A percentile compares a stretch with the other conserved stretches of the same genome.
phyloP scores from a whole-genome alignment of 2,888 invertebrate species.

The Prenolepis imparis region DNA sequence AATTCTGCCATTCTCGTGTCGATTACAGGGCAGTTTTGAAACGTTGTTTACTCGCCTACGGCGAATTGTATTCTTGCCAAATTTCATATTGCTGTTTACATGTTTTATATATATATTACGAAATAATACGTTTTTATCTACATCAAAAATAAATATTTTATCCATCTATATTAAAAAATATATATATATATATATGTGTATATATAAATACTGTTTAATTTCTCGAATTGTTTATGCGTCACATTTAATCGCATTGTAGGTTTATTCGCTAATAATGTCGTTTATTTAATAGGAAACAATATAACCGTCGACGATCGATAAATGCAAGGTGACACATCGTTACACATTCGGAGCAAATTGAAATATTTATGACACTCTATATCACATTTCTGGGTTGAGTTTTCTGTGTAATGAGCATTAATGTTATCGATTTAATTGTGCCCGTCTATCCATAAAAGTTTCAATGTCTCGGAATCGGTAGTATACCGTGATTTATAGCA shows the following conservation, averaged over 20 bases:
- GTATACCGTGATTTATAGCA: constrained; percentile 43
- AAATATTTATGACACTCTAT: constrained; percentile 53
- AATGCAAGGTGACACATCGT: constrained; percentile 53
- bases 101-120: neutral
- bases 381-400: constrained; percentile 46
- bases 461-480: constrained; percentile 44
- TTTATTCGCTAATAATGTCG: constrained; percentile 36
- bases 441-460: constrained; percentile 41
- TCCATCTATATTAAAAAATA: neutral
- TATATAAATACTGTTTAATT: constrained; percentile 10
- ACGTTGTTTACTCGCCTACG: constrained; percentile 46
- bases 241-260: neutral
- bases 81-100: constrained; percentile 10
- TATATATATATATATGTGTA: neutral
- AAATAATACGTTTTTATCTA: constrained; percentile 1
- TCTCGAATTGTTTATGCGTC: constrained; percentile 5
- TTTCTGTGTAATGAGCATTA: constrained; percentile 54
- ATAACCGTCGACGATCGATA: constrained; percentile 35
- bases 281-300: constrained; percentile 45
- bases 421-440: constrained; percentile 52
- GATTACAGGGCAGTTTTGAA: constrained; percentile 45
- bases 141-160: constrained; percentile 1
- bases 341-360: constrained; percentile 50
- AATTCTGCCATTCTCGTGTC: constrained; percentile 56
- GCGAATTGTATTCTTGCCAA: constrained; percentile 42